Base-by-base conservation (phyloP, 2,888 invertebrate genomes). In the Tholera decimalis region DNA sequence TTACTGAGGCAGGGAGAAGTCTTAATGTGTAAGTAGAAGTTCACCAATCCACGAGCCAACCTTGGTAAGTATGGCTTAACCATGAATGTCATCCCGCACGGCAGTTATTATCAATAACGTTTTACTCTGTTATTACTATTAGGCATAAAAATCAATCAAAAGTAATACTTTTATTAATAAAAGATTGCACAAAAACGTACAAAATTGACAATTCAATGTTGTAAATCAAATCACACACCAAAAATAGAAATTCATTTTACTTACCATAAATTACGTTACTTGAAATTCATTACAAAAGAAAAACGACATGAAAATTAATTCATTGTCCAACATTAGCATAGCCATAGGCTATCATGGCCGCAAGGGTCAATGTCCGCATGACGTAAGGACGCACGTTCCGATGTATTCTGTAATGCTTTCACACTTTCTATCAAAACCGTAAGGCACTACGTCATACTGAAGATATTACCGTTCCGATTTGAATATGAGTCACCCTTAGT, bases 381-480 rank as follows among this genome's bases (percentile, higher is more conserved):
- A 83, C 83, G 83, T 83, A 83, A 84, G 57, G 59, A 70, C 60
- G 63, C 61, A 63, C 69, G 77, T 59, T 46, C 80, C 63, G 37
- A 68, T 61, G 78, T 77, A 71, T 69, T 76, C 78, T 57, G 64
- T 61, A 69, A 70, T 77, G 80, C 83, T 83, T 83, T 83, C 85
- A 82, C 83, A 83, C 83, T 84, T 83, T 83, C 83, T 84, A 77
- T 60, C 66, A 83, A 83, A 83, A 83, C 83, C 78, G 84, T 83
- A 78, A 53, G 37, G 13, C n/a, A 55, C 46, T 55, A 57, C 78
- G 59, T 59, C 78, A 56, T 9, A n/a, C 28, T 77, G 56, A 53
- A 57, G 53, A 56, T 22, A 47, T 53, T 51, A 51, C 55, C 30
- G 73, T 77, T 44, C 22, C 9, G n/a, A 49, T 57, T 66, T 35